Conservation (phyloP, 2,888 invertebrate species). For the Neoscelio sp. region DNA sequence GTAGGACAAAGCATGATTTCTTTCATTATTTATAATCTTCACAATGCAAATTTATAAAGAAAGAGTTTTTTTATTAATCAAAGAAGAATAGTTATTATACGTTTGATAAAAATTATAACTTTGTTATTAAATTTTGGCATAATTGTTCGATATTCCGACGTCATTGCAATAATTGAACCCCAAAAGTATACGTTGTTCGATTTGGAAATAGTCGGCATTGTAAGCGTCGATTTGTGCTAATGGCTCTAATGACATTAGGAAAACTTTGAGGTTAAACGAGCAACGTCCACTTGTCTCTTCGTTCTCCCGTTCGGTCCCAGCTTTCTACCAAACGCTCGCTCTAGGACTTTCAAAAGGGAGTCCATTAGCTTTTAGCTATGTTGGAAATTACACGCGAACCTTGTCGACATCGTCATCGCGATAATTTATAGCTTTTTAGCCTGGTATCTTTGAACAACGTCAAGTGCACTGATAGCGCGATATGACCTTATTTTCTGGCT, state of each 20-base stretch:
- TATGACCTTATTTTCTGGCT: constrained; percentile 29
- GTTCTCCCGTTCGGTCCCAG: constrained; percentile 11
- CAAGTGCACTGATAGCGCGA: constrained; percentile 9
- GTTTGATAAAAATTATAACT: too few relatives aligned
- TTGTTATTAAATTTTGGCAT: constrained; percentile 33
- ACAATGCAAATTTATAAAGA: too few relatives aligned
- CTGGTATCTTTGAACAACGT: constrained; percentile 25
- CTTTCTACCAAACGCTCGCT: constrained; percentile 8
- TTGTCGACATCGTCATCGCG: constrained; percentile 29
- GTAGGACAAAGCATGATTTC: too few relatives aligned
- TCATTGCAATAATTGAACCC: constrained; percentile 16
- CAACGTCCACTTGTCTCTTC: constrained; percentile 61
- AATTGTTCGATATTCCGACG: too few relatives aligned
- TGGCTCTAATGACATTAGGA: constrained; percentile 63
- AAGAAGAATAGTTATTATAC: too few relatives aligned
- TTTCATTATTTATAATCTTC: too few relatives aligned
- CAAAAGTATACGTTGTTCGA: constrained; percentile 9
- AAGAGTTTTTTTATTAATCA: too few relatives aligned
- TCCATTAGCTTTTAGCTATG: constrained; percentile 63
- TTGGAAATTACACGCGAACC: constrained; percentile 50
- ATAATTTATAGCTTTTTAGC: constrained; percentile 56
- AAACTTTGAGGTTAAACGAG: constrained; percentile 62
- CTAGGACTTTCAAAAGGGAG: constrained; percentile 52
- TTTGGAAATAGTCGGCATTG: constrained; percentile 33
- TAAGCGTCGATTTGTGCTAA: constrained; percentile 57